A percentile compares a stretch with the other conserved stretches of the same genome.
Evolutionary conservation across 2,797 vertebrate species (phyloP).

Genomic region (Onychomys leucogaster): DNA sequence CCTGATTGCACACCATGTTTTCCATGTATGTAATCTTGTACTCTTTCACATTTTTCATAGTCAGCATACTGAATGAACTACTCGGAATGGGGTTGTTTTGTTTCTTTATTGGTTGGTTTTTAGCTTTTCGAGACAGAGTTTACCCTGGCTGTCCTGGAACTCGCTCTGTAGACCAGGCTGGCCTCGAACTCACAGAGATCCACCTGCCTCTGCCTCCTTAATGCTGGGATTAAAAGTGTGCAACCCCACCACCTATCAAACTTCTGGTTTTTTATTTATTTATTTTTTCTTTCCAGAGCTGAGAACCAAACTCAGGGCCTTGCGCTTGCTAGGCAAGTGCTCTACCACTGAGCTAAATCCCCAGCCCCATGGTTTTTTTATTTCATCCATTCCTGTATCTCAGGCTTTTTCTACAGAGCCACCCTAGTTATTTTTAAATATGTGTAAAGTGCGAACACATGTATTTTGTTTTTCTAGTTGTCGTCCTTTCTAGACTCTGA

Average conservation of each 20-base stretch:
- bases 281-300: too few relatives aligned
- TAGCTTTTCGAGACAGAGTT: background rate
- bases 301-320: too few relatives aligned
- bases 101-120: background rate
- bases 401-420: background rate
- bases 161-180: background rate
- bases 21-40: background rate
- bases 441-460: background rate
- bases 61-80: background rate
- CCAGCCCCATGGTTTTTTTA: background rate
- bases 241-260: background rate
- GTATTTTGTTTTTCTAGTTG: slow-evolving; percentile 33
- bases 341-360: too few relatives aligned
- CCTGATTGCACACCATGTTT: background rate
- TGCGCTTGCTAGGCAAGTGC: too few relatives aligned
- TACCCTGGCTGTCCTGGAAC: background rate
- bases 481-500: slow-evolving; percentile 28
- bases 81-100: background rate
- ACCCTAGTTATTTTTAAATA: background rate
- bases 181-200: background rate
- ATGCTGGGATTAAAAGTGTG: background rate
- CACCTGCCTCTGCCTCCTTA: background rate
- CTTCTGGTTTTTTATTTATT: background rate
- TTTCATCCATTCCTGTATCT: background rate
- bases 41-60: background rate